Evolutionary conservation across 1,140 invertebrate species (phyloP).

Genomic region (Globodera ellingtonae): DNA sequence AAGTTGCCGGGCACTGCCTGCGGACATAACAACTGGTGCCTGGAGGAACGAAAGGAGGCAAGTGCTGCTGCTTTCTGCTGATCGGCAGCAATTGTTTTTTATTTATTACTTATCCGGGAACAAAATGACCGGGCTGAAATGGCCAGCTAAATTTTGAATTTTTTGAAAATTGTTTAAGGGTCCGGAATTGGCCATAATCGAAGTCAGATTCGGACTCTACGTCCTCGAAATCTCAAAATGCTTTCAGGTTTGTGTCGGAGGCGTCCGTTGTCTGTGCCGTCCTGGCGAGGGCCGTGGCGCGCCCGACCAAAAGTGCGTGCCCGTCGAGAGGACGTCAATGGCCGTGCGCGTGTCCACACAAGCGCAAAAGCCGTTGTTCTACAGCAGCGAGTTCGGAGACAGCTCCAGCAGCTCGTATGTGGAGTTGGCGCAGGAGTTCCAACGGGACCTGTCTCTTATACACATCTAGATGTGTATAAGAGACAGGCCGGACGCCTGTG

Average conservation of each 20-base stretch:
- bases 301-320: slow-evolving; percentile 46
- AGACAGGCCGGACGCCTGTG: slow-evolving; percentile 62
- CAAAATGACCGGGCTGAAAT: too few relatives aligned
- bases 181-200: too few relatives aligned
- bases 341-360: slow-evolving; percentile 53
- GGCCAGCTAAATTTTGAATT: too few relatives aligned
- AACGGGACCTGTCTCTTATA: too few relatives aligned
- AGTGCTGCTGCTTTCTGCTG: background rate
- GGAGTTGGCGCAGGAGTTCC: slow-evolving; percentile 59
- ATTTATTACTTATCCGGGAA: too few relatives aligned
- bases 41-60: slow-evolving; percentile 45
- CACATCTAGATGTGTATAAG: too few relatives aligned
- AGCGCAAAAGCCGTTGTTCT: slow-evolving; percentile 57
- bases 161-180: too few relatives aligned
- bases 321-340: slow-evolving; percentile 55
- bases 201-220: too few relatives aligned
- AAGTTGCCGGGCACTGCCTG: slow-evolving; percentile 47
- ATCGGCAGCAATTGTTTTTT: too few relatives aligned
- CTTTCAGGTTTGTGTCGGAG: slow-evolving; percentile 55
- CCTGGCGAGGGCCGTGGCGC: slow-evolving; percentile 55
- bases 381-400: slow-evolving; percentile 62
- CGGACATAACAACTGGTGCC: slow-evolving; percentile 50
- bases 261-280: slow-evolving; percentile 52
- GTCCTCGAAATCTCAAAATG: background rate
- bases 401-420: slow-evolving; percentile 54